Evolutionary conservation across 2,888 invertebrate species (phyloP).

Genomic region (Parochlus steinenii): DNA sequence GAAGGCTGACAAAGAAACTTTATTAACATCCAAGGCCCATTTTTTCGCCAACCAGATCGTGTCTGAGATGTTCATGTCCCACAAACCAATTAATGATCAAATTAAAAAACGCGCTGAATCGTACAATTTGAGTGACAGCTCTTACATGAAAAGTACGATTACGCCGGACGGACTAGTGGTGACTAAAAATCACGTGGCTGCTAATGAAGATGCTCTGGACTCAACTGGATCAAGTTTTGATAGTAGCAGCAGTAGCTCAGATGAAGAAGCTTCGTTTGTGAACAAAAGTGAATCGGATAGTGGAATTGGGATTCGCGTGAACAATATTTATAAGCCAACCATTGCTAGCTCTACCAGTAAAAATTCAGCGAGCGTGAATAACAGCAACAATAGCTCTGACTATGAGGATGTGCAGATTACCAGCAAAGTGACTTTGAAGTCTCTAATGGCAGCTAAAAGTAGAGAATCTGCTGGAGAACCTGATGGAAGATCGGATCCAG

Average conservation of each 20-base stretch:
- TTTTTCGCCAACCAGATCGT: slow-evolving; percentile 25
- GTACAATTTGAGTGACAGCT: slow-evolving; percentile 21
- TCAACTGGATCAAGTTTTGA: slow-evolving; percentile 30
- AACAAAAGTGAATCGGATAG: slow-evolving; percentile 31
- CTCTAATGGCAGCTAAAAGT: slow-evolving; percentile 42
- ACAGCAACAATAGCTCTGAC: slow-evolving; percentile 27
- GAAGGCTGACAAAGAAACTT: slow-evolving; percentile 8
- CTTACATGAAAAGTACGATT: slow-evolving; percentile 25
- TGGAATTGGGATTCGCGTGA: slow-evolving; percentile 28
- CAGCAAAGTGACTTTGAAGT: slow-evolving; percentile 16
- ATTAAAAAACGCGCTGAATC: slow-evolving; percentile 18
- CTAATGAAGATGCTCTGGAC: slow-evolving; percentile 27
- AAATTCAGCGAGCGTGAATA: slow-evolving; percentile 10
- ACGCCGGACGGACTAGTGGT: slow-evolving; percentile 30
- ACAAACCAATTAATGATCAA: slow-evolving; percentile 17
- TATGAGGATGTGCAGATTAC: slow-evolving; percentile 30
- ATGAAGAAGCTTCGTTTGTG: slow-evolving; percentile 28
- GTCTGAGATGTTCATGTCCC: slow-evolving; percentile 28
- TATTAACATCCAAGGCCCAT: background rate
- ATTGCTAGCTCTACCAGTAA: background rate
- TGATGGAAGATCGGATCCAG: slow-evolving; percentile 73
- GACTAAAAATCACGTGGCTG: slow-evolving; percentile 25
- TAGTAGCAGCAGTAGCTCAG: slow-evolving; percentile 29
- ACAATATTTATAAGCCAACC: slow-evolving; percentile 25
- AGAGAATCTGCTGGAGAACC: slow-evolving; percentile 71